These are phyloP conservation scores for Doris montereyensis DNA, from an alignment of 2,888 invertebrate genomes.

Conservation along the genomic window DNA sequence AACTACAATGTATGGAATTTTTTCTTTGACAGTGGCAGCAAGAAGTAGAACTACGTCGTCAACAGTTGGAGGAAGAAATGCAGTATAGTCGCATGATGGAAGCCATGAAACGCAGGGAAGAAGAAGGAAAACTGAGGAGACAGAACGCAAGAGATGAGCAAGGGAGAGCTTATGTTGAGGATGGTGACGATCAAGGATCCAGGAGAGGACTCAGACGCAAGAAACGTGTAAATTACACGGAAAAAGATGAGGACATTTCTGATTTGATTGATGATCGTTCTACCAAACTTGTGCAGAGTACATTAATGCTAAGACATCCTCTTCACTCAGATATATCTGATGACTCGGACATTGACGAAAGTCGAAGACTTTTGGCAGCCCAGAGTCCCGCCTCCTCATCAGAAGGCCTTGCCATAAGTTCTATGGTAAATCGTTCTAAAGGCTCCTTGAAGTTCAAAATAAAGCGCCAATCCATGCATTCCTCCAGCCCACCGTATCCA, in stretches of 20 bases:
- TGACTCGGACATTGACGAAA: constrained; percentile 39
- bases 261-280: constrained; percentile 32
- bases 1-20: too few relatives aligned
- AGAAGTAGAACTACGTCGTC: constrained; percentile 38
- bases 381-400: constrained; percentile 38
- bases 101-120: constrained; percentile 18
- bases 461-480: constrained; percentile 46
- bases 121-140: constrained; percentile 23
- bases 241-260: constrained; percentile 41
- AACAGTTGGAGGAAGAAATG: constrained; percentile 38
- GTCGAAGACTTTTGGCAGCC: neutral
- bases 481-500: constrained; percentile 37
- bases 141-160: constrained; percentile 35
- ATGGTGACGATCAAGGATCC: constrained; percentile 33
- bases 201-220: constrained; percentile 33
- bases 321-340: constrained; percentile 41
- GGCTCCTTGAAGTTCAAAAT: constrained; percentile 72
- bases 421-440: constrained; percentile 65
- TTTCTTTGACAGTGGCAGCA: constrained; percentile 37
- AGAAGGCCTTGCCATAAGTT: constrained; percentile 49
- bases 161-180: constrained; percentile 28
- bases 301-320: constrained; percentile 36
- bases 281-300: constrained; percentile 3
- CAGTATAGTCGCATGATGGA: constrained; percentile 33
- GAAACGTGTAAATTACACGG: constrained; percentile 40